These are phyloP conservation scores for Netelia virgata DNA, from an alignment of 2,888 invertebrate species.

Conservation along the genomic window DNA sequence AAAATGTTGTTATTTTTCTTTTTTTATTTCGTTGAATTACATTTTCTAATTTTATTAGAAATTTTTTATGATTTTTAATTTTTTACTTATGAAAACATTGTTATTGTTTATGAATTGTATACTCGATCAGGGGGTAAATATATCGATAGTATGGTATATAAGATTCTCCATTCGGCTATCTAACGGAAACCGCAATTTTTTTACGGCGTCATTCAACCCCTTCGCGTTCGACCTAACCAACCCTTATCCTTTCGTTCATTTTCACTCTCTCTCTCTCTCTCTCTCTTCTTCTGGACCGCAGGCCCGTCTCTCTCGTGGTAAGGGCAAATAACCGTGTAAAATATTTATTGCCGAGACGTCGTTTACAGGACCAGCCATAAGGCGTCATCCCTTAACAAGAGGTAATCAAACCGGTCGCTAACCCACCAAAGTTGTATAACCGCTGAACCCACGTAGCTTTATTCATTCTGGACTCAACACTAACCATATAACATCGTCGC, in stretches of 20 bases:
- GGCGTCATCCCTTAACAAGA: conserved; percentile 25
- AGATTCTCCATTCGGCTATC: background rate
- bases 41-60: no score
- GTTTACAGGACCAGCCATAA: conserved; percentile 8
- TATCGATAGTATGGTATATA: background rate
- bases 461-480: background rate
- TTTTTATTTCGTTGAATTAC: no score
- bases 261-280: background rate
- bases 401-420: conserved; percentile 38
- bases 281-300: background rate
- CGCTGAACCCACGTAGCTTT: background rate
- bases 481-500: background rate
- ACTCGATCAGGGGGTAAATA: background rate
- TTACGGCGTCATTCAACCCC: background rate
- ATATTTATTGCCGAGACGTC: conserved; percentile 52
- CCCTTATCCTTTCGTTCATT: conserved; percentile 3
- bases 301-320: background rate
- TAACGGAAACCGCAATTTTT: background rate
- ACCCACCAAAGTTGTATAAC: background rate
- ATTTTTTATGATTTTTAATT: no score
- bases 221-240: conserved; percentile 16
- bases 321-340: conserved; percentile 48
- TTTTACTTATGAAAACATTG: no score
- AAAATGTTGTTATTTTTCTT: no score
- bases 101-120: no score